Conservation (phyloP, 2,113 vertebrate genomes). For the Notothenia rossii region DNA sequence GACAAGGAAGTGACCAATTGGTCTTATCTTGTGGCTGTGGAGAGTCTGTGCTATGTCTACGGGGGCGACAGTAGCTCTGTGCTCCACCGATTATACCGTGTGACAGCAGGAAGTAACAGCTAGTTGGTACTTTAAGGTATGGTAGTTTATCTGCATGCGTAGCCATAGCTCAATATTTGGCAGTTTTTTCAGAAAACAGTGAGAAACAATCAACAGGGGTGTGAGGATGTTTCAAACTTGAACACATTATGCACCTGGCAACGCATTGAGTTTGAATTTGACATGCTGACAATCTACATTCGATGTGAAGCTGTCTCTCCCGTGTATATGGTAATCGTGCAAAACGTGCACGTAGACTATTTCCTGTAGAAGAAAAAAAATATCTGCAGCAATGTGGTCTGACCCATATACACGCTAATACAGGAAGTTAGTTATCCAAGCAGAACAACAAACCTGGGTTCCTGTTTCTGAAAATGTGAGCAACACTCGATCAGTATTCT, state of each 20-base stretch:
- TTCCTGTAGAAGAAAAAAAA: not conserved
- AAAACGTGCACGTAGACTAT: not conserved
- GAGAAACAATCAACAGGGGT: not conserved
- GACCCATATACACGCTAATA: conserved; percentile 24
- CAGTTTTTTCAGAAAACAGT: not conserved
- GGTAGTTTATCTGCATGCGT: conserved; percentile 20
- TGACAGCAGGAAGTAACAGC: conserved; percentile 58
- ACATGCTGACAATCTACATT: not conserved
- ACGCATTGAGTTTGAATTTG: not conserved
- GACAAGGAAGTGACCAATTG: conserved; percentile 81
- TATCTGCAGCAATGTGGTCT: conserved; percentile 1
- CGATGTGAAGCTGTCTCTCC: not conserved
- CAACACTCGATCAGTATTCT: not conserved
- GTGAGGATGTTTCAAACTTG: not conserved
- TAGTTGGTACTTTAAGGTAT: conserved; percentile 31
- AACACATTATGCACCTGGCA: not conserved
- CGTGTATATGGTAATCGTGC: not conserved
- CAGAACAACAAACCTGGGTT: conserved; percentile 21
- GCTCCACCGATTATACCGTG: conserved; percentile 52
- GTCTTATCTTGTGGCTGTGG: conserved; percentile 70
- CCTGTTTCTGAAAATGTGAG: conserved; percentile 13
- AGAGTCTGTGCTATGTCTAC: conserved; percentile 70
- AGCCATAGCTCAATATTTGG: conserved; percentile 3
- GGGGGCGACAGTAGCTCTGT: conserved; percentile 57
- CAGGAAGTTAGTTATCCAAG: conserved; percentile 4